These are phyloP conservation scores for Lanius collurio DNA, from an alignment of 2,113 vertebrate species.

Conservation along the genomic window DNA sequence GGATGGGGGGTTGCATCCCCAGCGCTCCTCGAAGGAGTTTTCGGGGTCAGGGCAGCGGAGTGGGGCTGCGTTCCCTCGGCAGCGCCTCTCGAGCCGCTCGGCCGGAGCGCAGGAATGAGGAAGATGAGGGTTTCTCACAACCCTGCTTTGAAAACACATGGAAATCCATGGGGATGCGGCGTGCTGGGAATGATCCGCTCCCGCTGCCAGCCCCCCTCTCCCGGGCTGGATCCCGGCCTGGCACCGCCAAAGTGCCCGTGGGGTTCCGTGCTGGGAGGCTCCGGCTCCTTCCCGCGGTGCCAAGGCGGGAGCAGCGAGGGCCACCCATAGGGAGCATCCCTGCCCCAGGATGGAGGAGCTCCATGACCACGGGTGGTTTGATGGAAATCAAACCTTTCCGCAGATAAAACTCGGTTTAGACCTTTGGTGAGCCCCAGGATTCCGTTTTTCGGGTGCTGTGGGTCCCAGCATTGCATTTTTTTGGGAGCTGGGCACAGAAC, in stretches of 20 bases:
- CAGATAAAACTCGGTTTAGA: not conserved
- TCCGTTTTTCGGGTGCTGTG: fast-evolving
- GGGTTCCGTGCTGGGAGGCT: fast-evolving
- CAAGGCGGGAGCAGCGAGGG: fast-evolving
- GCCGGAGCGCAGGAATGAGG: not conserved
- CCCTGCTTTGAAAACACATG: not conserved
- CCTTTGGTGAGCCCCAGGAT: fast-evolving
- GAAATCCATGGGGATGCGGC: not conserved
- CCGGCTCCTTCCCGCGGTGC: not conserved
- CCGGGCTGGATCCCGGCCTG: not conserved
- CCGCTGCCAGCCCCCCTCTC: not conserved
- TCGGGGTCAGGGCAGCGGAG: fast-evolving
- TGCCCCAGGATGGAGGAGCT: fast-evolving
- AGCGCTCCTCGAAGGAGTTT: not conserved
- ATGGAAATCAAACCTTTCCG: not conserved
- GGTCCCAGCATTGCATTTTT: fast-evolving
- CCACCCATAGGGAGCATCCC: not conserved
- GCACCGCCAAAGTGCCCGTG: fast-evolving
- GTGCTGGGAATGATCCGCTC: not conserved
- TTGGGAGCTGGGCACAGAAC: not conserved
- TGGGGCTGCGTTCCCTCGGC: fast-evolving
- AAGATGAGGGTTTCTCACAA: not conserved
- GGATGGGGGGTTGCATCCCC: not conserved
- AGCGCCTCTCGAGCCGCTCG: not conserved
- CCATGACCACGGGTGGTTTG: fast-evolving